Evolutionary conservation across 2,888 invertebrate species (phyloP), one percentile per base, ranked within the genome.

Genomic region (Xestoiulus laeticollis): DNA sequence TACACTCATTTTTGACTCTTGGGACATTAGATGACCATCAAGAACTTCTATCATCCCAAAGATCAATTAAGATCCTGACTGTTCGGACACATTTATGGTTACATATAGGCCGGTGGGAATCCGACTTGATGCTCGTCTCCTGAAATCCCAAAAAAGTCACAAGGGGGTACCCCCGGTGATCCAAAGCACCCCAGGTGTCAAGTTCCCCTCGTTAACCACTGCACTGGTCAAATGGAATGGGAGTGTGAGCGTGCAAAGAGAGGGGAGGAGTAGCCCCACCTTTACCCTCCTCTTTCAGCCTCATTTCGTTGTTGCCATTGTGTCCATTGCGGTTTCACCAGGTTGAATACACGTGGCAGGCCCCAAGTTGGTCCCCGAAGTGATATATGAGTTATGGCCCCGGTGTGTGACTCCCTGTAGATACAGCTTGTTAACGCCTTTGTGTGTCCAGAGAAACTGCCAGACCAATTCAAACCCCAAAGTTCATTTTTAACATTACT

Each of bases 321-420:
- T 85, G 85, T 78, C 78, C 78, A 78, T 78, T 78, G 78, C 78
- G 78, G 78, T 78, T 78, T 26, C 2, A 78, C 78, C 78, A 78
- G 78, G 78, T 78, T 78, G 30, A 78, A 85, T 44, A 38, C 85
- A 85, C 85, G 85, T 85, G 85, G 44, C 85, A 85, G 85, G 38
- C 44, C n/a, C n/a, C 78, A 78, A 78, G 30, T 78, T 30, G 78
- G 78, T 16, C 26, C 32, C 5, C 22, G 30, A 22, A 16, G 44
- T 85, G 85, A 85, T 85, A 85, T 85, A 85, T 85, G 85, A 85
- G 85, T 26, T 85, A 43, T n/a, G n/a, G 38, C 38, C 44, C 38
- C 44, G 85, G 44, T 43, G 85, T 85, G 85, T 85, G 85, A 85
- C 85, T 85, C 85, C 85, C 85, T 14, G 85, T 85, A 85, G 85